Conservation (phyloP, 2,888 invertebrate genomes). For the Anarsia innoxiella region DNA sequence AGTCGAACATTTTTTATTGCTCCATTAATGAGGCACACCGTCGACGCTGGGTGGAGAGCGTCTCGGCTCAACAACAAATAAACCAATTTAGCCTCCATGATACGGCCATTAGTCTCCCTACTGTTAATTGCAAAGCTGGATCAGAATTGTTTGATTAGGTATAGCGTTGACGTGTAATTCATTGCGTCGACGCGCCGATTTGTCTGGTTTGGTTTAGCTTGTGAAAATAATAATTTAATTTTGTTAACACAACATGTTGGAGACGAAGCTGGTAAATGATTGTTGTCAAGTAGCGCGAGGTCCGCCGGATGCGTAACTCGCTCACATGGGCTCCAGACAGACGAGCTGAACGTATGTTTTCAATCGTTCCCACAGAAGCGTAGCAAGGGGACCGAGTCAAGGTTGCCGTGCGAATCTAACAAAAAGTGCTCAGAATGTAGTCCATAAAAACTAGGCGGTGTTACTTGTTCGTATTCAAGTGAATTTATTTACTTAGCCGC, state of each 20-base stretch:
- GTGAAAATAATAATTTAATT: conserved; percentile 36
- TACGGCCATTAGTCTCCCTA: conserved; percentile 48
- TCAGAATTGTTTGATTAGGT: conserved; percentile 29
- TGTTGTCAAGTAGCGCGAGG: conserved; percentile 33
- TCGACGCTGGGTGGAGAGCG: conserved; percentile 61
- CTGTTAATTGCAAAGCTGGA: conserved; percentile 48
- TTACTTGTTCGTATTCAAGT: conserved; percentile 45
- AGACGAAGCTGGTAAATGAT: conserved; percentile 49
- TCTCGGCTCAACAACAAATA: conserved; percentile 46
- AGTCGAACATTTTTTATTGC: conserved; percentile 74
- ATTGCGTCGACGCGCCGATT: too few species aligned
- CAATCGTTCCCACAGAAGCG: conserved; percentile 64
- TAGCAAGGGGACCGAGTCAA: conserved; percentile 58
- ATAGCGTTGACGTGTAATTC: too few species aligned
- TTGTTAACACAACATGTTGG: conserved; percentile 35
- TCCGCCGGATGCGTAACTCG: conserved; percentile 61
- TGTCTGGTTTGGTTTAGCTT: too few species aligned
- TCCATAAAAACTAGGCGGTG: conserved; percentile 48
- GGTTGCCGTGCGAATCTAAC: conserved; percentile 61
- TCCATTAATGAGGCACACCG: conserved; percentile 71
- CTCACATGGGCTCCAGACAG: conserved; percentile 70
- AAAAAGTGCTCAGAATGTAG: conserved; percentile 51
- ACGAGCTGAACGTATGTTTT: conserved; percentile 53
- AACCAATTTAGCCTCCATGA: conserved; percentile 49
- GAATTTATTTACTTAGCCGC: conserved; percentile 46